phyloP scores from a whole-genome alignment of 2,797 vertebrate genomes.

The Emys orbicularis region DNA sequence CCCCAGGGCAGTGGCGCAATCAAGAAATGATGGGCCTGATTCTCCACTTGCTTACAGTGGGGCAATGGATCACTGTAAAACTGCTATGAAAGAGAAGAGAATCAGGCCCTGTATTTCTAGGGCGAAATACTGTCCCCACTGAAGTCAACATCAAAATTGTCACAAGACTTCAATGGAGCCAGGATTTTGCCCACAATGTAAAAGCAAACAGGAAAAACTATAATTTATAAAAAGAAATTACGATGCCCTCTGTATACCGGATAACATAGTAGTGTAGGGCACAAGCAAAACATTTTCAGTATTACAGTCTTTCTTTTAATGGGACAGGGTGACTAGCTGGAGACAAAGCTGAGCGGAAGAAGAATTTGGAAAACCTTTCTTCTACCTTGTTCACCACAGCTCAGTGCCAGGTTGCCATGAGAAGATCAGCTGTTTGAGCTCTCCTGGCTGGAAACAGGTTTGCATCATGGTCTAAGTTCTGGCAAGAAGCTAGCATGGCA shows the following conservation, averaged over 20 bases:
- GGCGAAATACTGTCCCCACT: not conserved
- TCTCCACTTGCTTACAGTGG: not conserved
- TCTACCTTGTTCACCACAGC: slow-evolving; percentile 19
- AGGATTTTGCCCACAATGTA: slow-evolving; percentile 2
- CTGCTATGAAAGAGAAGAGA: not conserved
- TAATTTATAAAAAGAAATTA: not conserved
- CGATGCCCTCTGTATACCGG: not conserved
- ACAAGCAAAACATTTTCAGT: not conserved
- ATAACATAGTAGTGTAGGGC: not conserved
- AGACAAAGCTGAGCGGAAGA: slow-evolving; percentile 11
- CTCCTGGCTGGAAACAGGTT: not conserved
- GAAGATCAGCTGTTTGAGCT: slow-evolving; percentile 36
- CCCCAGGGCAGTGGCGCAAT: not conserved
- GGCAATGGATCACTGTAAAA: not conserved
- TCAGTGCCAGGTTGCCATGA: not conserved
- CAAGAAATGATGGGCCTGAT: not conserved
- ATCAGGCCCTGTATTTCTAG: not conserved
- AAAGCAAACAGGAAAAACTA: not conserved
- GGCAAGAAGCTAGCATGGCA: not conserved
- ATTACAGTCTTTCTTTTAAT: not conserved
- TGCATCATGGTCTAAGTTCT: not conserved
- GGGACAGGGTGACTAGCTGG: not conserved
- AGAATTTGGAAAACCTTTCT: slow-evolving; percentile 11
- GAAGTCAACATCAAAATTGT: slow-evolving; percentile 31
- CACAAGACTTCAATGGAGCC: not conserved